Evolutionary conservation across 2,888 invertebrate species (phyloP).

Genomic region (Drosophila tripunctata): DNA sequence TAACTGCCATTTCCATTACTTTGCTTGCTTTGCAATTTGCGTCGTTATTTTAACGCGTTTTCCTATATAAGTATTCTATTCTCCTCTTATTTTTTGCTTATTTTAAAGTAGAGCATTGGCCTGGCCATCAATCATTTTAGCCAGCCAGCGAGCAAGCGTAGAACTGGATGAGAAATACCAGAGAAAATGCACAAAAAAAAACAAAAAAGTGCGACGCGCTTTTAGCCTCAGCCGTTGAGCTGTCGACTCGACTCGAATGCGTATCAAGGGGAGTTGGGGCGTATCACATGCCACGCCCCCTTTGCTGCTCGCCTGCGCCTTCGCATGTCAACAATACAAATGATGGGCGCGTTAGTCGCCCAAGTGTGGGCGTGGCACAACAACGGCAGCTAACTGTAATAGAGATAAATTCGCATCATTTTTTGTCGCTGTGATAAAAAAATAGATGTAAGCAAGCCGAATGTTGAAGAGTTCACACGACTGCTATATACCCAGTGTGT

Average conservation of each 20-base stretch:
- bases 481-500: no score
- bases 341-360: constrained; percentile 65
- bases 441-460: constrained; percentile 1
- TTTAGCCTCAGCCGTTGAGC: constrained; percentile 61
- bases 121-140: constrained; percentile 70
- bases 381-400: constrained; percentile 70
- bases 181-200: no score
- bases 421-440: constrained; percentile 68
- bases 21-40: constrained; percentile 53
- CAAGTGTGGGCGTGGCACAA: constrained; percentile 54
- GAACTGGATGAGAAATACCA: no score
- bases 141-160: constrained; percentile 9
- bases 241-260: constrained; percentile 54
- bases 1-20: constrained; percentile 39
- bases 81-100: neutral
- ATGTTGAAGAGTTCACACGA: no score
- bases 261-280: constrained; percentile 59
- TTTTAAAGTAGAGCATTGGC: constrained; percentile 70
- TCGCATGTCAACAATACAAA: constrained; percentile 76
- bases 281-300: constrained; percentile 42
- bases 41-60: constrained; percentile 52
- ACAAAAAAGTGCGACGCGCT: constrained; percentile 39
- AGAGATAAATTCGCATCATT: constrained; percentile 78
- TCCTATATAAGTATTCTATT: constrained; percentile 5
- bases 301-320: constrained; percentile 10